Evolutionary conservation across 1,140 invertebrate genomes (phyloP), one percentile per base, ranked within the genome.

Genomic region (Brachionus plicatilis): DNA sequence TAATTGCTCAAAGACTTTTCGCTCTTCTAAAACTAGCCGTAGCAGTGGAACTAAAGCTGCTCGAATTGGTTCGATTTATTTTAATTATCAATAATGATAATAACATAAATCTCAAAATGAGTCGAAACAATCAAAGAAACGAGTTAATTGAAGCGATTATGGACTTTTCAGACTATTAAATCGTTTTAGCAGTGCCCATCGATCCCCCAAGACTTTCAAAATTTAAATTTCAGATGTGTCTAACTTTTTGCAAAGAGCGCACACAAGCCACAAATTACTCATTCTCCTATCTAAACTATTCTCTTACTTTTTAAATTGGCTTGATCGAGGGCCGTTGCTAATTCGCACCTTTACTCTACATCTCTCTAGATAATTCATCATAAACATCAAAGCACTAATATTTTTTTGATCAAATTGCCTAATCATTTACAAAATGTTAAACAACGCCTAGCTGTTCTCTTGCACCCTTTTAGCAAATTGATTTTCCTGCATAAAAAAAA

Each of bases 1-100:
- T 72, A 72, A 72, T 72, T 72, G 41, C 68, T 72, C 41, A 72
- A 72, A 72, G 68, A 72, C 68, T 72, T 60, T 60, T 60, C 9
- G 9, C 20, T 20, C 45, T 12, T 24, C 20, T 60, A 53, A 53
- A 53, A 6, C 17, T 60, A 24, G 53, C 53, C 53, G 17, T 60
- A 24, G 4, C 24, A 41, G 66, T 33, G 33, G 66, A 68, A 68
- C 41, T 68, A 33, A 33, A 41, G 66, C 66, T 41, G 12, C n/a
- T 68, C 66, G 66, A 68, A 68, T 12, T 33, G 8, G n/a, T 68
- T 60, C 53, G 17, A 68, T 29, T 41, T 41, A 68, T 68, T 68
- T 68, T 29, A 68, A 68, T 33, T 41, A 33, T 68, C 33, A 60
- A 60, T 68, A 68, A 68, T 68, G 66, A 68, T 68, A 68, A 68